Conservation (phyloP, 2,888 invertebrate species). For the Drosophila anceps region DNA sequence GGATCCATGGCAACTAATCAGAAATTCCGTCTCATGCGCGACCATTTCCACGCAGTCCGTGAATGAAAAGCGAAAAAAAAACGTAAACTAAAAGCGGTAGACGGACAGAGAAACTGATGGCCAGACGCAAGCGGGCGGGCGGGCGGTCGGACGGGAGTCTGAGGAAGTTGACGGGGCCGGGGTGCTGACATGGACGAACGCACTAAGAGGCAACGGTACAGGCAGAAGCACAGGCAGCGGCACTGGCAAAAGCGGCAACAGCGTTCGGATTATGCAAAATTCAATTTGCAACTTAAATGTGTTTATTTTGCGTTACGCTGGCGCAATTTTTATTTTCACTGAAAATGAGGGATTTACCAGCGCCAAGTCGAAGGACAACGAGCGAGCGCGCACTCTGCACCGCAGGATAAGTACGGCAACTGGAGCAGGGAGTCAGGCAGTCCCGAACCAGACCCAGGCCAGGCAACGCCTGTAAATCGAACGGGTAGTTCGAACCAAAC, state of each 20-base stretch:
- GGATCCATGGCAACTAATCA: constrained; percentile 76
- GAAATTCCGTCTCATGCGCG: constrained; percentile 77
- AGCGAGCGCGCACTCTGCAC: constrained; percentile 2
- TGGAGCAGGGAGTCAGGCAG: background rate
- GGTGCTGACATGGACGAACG: constrained; percentile 18
- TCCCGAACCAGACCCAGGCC: background rate
- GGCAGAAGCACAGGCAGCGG: constrained; percentile 6
- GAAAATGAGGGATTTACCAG: constrained; percentile 78
- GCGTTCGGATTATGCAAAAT: constrained; percentile 81
- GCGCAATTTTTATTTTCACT: constrained; percentile 80
- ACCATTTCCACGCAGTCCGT: constrained; percentile 61
- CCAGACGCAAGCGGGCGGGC: constrained; percentile 1
- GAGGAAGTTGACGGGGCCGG: too few relatives aligned
- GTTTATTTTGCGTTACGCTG: constrained; percentile 84
- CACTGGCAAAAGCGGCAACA: constrained; percentile 13
- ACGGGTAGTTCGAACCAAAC: constrained; percentile 39
- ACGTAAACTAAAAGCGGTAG: constrained; percentile 24
- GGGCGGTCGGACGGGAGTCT: too few relatives aligned
- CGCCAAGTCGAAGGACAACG: constrained; percentile 25
- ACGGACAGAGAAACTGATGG: constrained; percentile 31
- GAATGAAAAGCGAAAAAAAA: constrained; percentile 18
- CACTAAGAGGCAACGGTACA: constrained; percentile 37
- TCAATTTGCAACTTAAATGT: constrained; percentile 85
- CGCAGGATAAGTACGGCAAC: constrained; percentile 21
- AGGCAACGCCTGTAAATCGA: constrained; percentile 22